Conservation (phyloP, 2,797 vertebrate species). For the Pseudochirops corinnae region DNA sequence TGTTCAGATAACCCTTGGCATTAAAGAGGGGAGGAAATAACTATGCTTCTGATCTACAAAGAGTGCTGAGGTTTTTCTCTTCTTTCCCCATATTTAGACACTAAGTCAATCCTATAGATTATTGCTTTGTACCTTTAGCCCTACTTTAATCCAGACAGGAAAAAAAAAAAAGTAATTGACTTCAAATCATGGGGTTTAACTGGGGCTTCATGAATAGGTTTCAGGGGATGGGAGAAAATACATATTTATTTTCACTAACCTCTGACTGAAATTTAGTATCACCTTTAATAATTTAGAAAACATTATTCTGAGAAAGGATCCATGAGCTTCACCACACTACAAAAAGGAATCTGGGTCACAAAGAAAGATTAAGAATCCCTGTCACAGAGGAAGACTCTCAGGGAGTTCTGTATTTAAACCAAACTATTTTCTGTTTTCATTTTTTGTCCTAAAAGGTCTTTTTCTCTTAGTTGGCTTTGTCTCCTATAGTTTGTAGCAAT, state of each 20-base stretch:
- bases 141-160: neutral
- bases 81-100: neutral
- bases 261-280: neutral
- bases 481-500: neutral
- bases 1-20: neutral
- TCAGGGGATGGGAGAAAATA: neutral
- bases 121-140: neutral
- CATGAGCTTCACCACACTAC: neutral
- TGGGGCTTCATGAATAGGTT: neutral
- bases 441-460: neutral
- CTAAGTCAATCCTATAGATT: neutral
- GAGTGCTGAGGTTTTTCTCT: neutral
- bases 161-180: neutral
- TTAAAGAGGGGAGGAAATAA: neutral
- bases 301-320: neutral
- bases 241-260: neutral
- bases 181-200: neutral
- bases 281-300: neutral
- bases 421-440: neutral
- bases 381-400: neutral
- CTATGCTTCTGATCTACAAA: neutral
- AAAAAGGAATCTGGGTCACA: neutral
- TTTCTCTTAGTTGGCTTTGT: neutral
- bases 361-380: neutral
- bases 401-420: neutral